Evolutionary conservation across 2,113 vertebrate genomes (phyloP), one percentile per base, ranked within the genome.

Genomic region (Ptyas mucosa): DNA sequence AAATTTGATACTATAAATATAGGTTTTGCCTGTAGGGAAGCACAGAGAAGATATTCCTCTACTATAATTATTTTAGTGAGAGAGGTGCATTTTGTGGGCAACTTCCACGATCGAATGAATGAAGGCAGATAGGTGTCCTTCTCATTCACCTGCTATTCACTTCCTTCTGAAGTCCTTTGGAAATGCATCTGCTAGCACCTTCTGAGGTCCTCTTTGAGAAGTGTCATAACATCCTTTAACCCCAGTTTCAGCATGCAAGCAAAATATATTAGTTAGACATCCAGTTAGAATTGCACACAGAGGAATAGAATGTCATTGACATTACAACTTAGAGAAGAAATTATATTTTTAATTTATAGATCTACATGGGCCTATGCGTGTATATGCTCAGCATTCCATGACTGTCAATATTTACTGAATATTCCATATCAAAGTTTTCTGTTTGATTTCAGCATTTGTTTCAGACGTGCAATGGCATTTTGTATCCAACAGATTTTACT

Each of bases 151-250:
- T 18, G 8, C 39, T 8, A 14, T 46, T 52, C 49, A 39, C 43
- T n/a, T 23, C 81, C 85, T 29, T 55, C 24, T 26, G 88, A 14
- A 92, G 43, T 88, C 93, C 11, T 52, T 54, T 96, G 89, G 64
- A 90, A 94, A 93, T 88, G 91, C 58, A 96, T 89, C 93, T 96
- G 95, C 91, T 95, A 95, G 93, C 46, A 58, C 90, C 93, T 96
- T 86, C 43, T 53, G 10, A 94, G 94, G 53, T 58, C 69, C 93
- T 95, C 87, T 64, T 15, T 43, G 20, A 69, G 90, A 94, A 87
- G 85, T 52, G 93, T 94, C 15, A 61, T 51, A 87, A 88, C 51
- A 91, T 6, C 93, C 90, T 75, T 88, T 5, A 21, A 0, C 20
- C 69, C 18, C 34, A 9, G 2, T 21, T 61, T 91, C 1, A 3